These are phyloP conservation scores for Pilophorus perplexus DNA, from an alignment of 2,888 invertebrate species.

Conservation along the genomic window DNA sequence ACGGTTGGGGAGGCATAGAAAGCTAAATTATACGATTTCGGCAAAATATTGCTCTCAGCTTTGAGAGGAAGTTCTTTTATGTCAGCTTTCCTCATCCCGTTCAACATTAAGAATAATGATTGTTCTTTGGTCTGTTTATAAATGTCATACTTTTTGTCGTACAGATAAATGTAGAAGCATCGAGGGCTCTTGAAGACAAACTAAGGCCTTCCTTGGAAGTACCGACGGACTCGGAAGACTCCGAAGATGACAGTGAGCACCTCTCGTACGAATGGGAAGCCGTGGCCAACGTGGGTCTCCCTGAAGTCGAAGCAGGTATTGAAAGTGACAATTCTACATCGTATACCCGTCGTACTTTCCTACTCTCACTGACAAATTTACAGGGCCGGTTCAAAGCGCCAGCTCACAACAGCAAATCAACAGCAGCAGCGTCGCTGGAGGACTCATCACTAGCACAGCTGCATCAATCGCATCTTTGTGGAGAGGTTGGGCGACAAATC, in stretches of 20 bases:
- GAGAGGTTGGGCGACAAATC: constrained; percentile 40
- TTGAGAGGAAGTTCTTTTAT: too few species aligned
- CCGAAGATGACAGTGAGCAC: constrained; percentile 60
- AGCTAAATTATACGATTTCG: too few species aligned
- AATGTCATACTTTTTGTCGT: too few species aligned
- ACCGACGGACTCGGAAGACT: constrained; percentile 63
- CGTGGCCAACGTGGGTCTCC: constrained; percentile 44
- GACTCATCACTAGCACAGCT: constrained; percentile 77
- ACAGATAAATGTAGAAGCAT: too few species aligned
- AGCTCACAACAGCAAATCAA: constrained; percentile 44
- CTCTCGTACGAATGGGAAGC: constrained; percentile 75
- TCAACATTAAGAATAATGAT: too few species aligned
- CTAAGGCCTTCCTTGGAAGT: constrained; percentile 58
- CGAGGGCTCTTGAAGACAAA: constrained; percentile 64
- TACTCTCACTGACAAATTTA: too few species aligned
- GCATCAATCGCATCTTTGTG: constrained; percentile 69
- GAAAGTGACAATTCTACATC: too few species aligned
- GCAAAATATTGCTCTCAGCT: too few species aligned
- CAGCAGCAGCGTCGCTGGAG: constrained; percentile 62
- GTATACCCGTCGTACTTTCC: too few species aligned
- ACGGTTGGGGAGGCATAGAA: too few species aligned
- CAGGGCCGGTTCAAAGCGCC: constrained; percentile 20
- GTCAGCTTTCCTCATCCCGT: too few species aligned
- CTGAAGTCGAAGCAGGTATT: constrained; percentile 49
- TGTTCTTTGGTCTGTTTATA: too few species aligned